phyloP scores from a whole-genome alignment of 2,113 vertebrate species.

The Pholis gunnellus region DNA sequence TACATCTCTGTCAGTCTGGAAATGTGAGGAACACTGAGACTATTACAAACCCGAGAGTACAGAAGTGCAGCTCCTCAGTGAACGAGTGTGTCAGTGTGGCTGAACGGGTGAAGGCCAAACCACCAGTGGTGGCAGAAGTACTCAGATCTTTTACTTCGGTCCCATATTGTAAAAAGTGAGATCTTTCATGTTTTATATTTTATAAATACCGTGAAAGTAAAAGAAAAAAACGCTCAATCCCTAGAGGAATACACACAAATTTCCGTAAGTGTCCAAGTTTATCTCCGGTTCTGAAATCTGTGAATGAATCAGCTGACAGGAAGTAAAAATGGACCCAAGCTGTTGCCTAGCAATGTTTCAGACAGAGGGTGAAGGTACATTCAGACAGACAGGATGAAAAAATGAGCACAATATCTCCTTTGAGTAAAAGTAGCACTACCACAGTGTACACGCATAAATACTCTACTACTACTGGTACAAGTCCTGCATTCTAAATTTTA shows the following conservation, averaged over 20 bases:
- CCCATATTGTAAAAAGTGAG: neutral
- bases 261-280: no score
- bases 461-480: neutral
- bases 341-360: no score
- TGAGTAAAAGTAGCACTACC: neutral
- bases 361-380: neutral
- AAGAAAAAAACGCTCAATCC: neutral
- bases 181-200: neutral
- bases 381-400: neutral
- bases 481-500: neutral
- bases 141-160: neutral
- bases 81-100: slow-evolving; percentile 23
- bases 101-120: slow-evolving; percentile 3
- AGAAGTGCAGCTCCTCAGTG: neutral
- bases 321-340: no score
- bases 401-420: neutral
- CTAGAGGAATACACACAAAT: neutral
- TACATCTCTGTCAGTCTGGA: slow-evolving; percentile 44
- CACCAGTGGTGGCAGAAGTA: neutral
- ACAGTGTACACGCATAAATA: neutral
- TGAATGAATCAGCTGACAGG: no score
- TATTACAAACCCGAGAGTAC: neutral
- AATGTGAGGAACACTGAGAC: slow-evolving; percentile 20
- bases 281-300: no score
- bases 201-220: neutral